Evolutionary conservation across 2,888 invertebrate species (phyloP).

Genomic region (Dynastes maya): DNA sequence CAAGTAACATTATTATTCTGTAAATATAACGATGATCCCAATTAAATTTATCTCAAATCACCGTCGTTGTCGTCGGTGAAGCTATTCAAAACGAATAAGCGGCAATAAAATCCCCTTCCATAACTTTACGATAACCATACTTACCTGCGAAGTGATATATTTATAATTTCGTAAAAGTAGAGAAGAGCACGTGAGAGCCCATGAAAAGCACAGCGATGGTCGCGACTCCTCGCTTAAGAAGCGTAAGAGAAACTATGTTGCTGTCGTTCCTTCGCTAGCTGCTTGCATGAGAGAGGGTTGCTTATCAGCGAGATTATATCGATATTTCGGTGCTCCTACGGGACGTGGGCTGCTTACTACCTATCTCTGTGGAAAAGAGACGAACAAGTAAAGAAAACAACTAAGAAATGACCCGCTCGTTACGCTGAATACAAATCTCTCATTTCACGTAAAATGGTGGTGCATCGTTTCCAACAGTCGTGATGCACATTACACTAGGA

Average conservation of each 20-base stretch:
- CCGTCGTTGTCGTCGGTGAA: too few relatives aligned
- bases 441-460: constrained; percentile 64
- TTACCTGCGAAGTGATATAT: constrained; percentile 23
- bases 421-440: constrained; percentile 67
- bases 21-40: constrained; percentile 8
- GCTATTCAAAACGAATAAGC: constrained; percentile 3
- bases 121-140: background rate
- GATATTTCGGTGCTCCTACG: constrained; percentile 65
- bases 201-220: background rate
- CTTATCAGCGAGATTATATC: constrained; percentile 69
- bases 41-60: constrained; percentile 25
- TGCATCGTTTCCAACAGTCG: constrained; percentile 58
- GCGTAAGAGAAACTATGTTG: constrained; percentile 40
- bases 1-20: background rate
- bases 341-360: constrained; percentile 67
- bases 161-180: constrained; percentile 11
- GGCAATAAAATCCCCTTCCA: background rate
- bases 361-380: constrained; percentile 53
- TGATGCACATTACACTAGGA: constrained; percentile 53
- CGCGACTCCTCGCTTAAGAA: constrained; percentile 43
- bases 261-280: constrained; percentile 43
- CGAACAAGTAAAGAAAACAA: constrained; percentile 53
- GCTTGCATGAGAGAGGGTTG: constrained; percentile 53
- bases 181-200: background rate
- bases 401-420: constrained; percentile 55